Base-by-base conservation (phyloP, 2,113 vertebrate genomes). In the Chionomys nivalis region DNA sequence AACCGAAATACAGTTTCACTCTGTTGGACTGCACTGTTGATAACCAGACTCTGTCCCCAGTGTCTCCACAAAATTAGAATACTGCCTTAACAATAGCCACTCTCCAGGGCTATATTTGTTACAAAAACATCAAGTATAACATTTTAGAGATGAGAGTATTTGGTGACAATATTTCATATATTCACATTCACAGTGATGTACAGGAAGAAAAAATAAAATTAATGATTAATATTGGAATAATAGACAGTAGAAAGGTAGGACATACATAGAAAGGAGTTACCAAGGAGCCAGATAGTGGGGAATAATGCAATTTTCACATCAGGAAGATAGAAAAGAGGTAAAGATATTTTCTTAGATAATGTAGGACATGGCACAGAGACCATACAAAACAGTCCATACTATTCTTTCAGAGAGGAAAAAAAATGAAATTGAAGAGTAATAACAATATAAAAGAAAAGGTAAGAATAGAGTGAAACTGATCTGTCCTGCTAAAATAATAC, bases 241-340 rank as follows among this genome's bases (percentile, higher is more conserved):
- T 63, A 83, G n/a, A 63, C 9, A 63, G 23, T 42, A 42, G n/a
- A 63, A 58, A 26, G 31, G 24, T 16, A 1, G 8, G 16, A 31
- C 14, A 65, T 31, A 31, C 4, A 44, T 21, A 63, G 26, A 44
- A 44, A 21, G 39, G 5, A 5, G 21, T 21, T 63, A 33, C 1
- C 2, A 33, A 31, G 2, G 16, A 47, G 5, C 33, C 4, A 33
- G 28, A 66, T 33, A 66, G 4, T 44, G 12, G 10, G 0, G 3
- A 47, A 39, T 21, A 28, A 5, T 66, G 1, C 0, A 86, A 47
- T 85, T 44, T 85, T 44, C 5, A 24, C 58, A 16, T 19, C 7
- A 86, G 61, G 28, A 17, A 31, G 7, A 17, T 33, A 44, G 61
- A 44, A 33, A 31, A 44, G 26, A 33, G 26, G 82, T 19, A 85